A percentile compares a stretch with the other conserved stretches of the same genome.
phyloP scores from a whole-genome alignment of 2,797 vertebrate genomes.

The Sphenodon punctatus region DNA sequence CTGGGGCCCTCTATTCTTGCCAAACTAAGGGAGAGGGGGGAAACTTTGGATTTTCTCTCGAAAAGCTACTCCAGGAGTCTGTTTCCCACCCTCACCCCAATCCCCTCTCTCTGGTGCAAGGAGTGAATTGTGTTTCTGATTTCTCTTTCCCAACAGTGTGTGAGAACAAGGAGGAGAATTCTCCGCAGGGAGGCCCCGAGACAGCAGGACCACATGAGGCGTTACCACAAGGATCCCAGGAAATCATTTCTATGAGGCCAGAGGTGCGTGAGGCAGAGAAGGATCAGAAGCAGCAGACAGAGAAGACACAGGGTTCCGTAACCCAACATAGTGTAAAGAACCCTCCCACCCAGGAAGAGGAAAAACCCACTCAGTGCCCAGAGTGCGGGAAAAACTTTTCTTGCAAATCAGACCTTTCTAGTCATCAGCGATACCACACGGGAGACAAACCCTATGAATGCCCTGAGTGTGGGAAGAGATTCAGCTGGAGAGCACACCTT shows the following conservation, averaged over 20 bases:
- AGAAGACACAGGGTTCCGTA: too few relatives aligned
- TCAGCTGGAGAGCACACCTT: neutral
- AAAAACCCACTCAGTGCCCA: neutral
- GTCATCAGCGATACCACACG: neutral
- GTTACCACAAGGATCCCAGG: neutral
- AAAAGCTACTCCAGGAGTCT: too few relatives aligned
- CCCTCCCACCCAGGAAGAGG: too few relatives aligned
- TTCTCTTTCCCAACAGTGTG: too few relatives aligned
- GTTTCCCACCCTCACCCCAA: too few relatives aligned
- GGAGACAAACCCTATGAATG: neutral
- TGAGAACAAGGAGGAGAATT: neutral
- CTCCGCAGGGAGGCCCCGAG: neutral
- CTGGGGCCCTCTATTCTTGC: too few relatives aligned
- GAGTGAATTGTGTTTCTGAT: neutral
- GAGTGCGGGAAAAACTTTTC: neutral
- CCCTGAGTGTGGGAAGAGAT: neutral
- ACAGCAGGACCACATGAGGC: neutral
- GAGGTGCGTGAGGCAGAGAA: neutral
- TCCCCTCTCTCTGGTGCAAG: too few relatives aligned
- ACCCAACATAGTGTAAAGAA: too few relatives aligned
- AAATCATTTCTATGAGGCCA: neutral
- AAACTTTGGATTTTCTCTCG: too few relatives aligned
- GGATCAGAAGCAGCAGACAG: neutral
- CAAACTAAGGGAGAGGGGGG: too few relatives aligned
- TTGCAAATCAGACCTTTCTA: neutral